These are phyloP conservation scores for Brachylomia viminalis DNA, from an alignment of 2,888 invertebrate genomes.

Conservation along the genomic window DNA sequence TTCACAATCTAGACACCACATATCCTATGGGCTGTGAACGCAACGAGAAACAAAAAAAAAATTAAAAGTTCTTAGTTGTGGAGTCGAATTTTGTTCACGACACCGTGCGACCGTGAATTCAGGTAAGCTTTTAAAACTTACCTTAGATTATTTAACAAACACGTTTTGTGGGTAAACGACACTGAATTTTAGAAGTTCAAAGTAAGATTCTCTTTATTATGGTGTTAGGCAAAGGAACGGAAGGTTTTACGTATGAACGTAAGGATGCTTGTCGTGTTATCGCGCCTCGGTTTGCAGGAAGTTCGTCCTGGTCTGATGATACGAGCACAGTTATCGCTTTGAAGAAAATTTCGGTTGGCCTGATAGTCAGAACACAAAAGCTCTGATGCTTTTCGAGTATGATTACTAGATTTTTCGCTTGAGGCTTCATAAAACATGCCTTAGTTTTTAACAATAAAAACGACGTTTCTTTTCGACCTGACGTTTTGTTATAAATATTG, in stretches of 20 bases:
- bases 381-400: not conserved
- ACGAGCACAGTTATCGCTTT: constrained; percentile 10
- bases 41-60: not conserved
- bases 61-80: not conserved
- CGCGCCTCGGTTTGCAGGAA: constrained; percentile 14
- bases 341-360: not conserved
- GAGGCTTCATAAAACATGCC: not conserved
- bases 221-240: constrained; percentile 6
- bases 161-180: not conserved
- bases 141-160: not conserved
- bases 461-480: no score
- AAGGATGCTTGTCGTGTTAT: constrained; percentile 27
- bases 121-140: constrained; percentile 16
- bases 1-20: not conserved
- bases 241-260: constrained; percentile 29
- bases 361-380: constrained; percentile 6
- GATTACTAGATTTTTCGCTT: not conserved
- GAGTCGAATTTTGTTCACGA: not conserved
- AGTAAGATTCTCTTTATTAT: constrained; percentile 18
- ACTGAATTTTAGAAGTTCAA: constrained; percentile 5
- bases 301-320: not conserved
- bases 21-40: not conserved
- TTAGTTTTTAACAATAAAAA: not conserved
- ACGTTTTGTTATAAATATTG: not conserved
- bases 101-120: not conserved